Conservation (phyloP, 2,888 invertebrate species). For the Hypomecis atomaria region DNA sequence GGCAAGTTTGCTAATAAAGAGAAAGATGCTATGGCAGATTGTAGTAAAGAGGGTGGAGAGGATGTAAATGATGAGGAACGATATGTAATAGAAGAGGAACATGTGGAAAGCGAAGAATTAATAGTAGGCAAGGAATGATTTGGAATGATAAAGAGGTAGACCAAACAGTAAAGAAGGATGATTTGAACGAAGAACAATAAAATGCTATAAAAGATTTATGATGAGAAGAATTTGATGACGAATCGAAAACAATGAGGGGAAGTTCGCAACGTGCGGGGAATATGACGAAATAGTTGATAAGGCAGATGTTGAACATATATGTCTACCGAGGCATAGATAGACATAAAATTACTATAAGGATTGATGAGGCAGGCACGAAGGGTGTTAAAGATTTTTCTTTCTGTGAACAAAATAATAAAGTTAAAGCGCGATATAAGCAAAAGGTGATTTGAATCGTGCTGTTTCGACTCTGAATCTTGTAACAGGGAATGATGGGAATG, state of each 20-base stretch:
- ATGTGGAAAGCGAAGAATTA: not conserved
- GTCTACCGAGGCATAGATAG: not conserved
- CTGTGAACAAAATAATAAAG: not conserved
- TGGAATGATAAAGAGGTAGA: not conserved
- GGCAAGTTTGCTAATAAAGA: not conserved
- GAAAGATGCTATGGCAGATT: not conserved
- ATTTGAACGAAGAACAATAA: not conserved
- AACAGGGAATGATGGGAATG: slow-evolving; percentile 35
- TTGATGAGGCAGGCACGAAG: not conserved
- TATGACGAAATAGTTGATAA: slow-evolving; percentile 3
- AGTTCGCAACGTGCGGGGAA: slow-evolving; percentile 10
- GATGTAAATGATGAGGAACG: not conserved
- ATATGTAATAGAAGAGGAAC: not conserved
- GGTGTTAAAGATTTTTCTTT: not conserved
- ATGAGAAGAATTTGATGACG: not conserved
- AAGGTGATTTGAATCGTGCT: not conserved
- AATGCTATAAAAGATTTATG: not conserved
- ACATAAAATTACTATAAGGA: not conserved
- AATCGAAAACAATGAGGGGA: not conserved
- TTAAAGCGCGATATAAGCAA: not conserved
- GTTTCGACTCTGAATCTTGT: slow-evolving; percentile 16
- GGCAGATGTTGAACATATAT: not conserved
- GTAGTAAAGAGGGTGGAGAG: not conserved
- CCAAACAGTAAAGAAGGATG: not conserved
- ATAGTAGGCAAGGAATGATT: not conserved